Base-by-base conservation (phyloP, 2,797 vertebrate genomes). In the Helostoma temminkii region DNA sequence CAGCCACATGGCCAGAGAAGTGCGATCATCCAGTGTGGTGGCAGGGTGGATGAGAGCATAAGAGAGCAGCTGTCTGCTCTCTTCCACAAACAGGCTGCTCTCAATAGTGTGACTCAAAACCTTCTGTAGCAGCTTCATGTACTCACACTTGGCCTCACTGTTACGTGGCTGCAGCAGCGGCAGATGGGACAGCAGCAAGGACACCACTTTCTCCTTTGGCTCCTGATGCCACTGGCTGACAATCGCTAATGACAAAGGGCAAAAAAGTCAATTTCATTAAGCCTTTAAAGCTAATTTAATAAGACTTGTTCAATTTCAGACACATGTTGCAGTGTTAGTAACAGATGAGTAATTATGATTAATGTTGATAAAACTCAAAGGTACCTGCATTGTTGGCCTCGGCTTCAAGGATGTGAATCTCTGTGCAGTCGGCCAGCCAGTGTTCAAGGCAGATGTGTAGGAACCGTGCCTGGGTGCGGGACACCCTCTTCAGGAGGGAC, bases 41-140 rank as follows among this genome's bases (percentile, higher is more conserved):
- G 97, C 97, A 0, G 97, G 97, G 83, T 98, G 97, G 87, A 98
- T 99, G 83, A 98, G 97, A n/a, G 97, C 97, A 1, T 98, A 98
- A 71, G 97, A 98, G 5, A 99, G 95, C 79, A 98, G 94, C 91
- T 98, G 97, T 55, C 97, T 92, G 88, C 96, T 97, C 92, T 98
- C 97, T 88, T 99, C 97, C 18, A 98, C 96, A 84, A 97, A 98
- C 78, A 95, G 91, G 81, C 96, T 98, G 92, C 96, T 96, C 92
- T 98, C 97, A 2, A 97, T 98, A 21, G 96, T 96, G 91, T 97
- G 95, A 71, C 96, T 96, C 91, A 98, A 92, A 74, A 98, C 95
- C 82, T 97, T 96, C 91, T 97, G 97, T 78, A 98, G 93, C 67
- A 98, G 93, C 87, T 96, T 96, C 97, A 98, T 98, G 91, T 98